A percentile compares a stretch with the other conserved stretches of the same genome.
Evolutionary conservation across 2,888 invertebrate species (phyloP).

Genomic region (Cheilosia impressa): DNA sequence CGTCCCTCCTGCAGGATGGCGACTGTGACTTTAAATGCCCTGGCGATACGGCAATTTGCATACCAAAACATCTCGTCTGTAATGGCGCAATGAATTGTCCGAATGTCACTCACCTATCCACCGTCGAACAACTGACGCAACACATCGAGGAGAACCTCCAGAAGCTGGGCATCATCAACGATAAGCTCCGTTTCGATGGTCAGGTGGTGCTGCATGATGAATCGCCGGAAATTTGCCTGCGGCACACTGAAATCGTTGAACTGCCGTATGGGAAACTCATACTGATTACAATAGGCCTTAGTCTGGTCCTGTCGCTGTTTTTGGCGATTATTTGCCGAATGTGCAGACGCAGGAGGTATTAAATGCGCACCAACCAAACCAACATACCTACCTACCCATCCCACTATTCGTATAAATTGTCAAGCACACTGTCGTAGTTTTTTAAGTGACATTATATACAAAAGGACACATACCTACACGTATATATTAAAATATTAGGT

Average conservation of each 20-base stretch:
- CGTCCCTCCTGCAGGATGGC: constrained; percentile 89
- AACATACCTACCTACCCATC: constrained; percentile 5
- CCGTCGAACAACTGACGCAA: constrained; percentile 84
- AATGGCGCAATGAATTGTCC: constrained; percentile 96
- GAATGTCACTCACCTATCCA: constrained; percentile 85
- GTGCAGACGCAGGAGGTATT: constrained; percentile 77
- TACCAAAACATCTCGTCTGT: constrained; percentile 92
- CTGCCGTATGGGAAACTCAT: constrained; percentile 81
- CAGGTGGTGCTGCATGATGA: constrained; percentile 88
- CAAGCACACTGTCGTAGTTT: constrained; percentile 62
- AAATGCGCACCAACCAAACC: constrained; percentile 18
- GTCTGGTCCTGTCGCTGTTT: constrained; percentile 81
- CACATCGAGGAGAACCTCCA: constrained; percentile 87
- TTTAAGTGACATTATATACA: constrained; percentile 64
- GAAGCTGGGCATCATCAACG: constrained; percentile 85
- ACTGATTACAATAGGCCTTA: constrained; percentile 81
- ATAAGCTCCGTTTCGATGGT: constrained; percentile 83
- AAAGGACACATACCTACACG: constrained; percentile 53
- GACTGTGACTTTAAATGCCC: constrained; percentile 94
- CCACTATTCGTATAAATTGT: constrained; percentile 39
- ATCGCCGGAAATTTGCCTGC: constrained; percentile 89
- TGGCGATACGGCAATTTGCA: constrained; percentile 92
- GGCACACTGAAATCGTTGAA: constrained; percentile 84
- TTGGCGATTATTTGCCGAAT: constrained; percentile 82
- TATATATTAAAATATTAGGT: constrained; percentile 12